Conservation (phyloP, 2,888 invertebrate genomes). For the Nephrocerus scutellatus region DNA sequence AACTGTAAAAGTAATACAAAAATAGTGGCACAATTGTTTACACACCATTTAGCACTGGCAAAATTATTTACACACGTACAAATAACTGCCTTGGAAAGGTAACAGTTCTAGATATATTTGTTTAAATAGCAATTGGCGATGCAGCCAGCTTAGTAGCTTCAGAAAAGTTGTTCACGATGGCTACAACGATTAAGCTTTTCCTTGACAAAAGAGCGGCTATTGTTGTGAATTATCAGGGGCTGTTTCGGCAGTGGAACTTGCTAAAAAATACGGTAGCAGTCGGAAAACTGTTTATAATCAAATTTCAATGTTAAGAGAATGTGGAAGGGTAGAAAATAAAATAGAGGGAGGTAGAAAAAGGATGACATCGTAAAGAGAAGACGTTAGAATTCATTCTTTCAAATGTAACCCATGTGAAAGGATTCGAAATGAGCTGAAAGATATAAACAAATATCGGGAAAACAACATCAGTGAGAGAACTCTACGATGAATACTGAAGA, state of each 20-base stretch:
- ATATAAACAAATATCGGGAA: neutral
- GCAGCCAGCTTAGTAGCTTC: neutral
- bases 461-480: too few species aligned
- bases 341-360: neutral
- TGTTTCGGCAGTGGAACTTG: conserved; percentile 1
- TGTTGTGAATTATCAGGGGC: neutral
- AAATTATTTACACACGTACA: too few species aligned
- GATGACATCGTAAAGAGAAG: neutral
- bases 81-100: too few species aligned
- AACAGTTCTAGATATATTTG: too few species aligned
- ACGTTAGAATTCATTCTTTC: too few species aligned
- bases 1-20: too few species aligned
- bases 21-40: too few species aligned
- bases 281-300: conserved; percentile 3
- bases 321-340: conserved; percentile 2
- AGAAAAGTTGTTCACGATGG: conserved; percentile 1
- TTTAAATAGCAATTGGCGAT: too few species aligned
- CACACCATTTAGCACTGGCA: too few species aligned
- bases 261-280: conserved; percentile 1
- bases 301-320: too few species aligned
- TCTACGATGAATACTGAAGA: conserved; percentile 1
- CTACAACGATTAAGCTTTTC: conserved; percentile 1
- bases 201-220: neutral
- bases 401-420: too few species aligned
- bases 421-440: neutral